Conservation (phyloP, 2,113 vertebrate species). For the Hiodon tergisus region DNA sequence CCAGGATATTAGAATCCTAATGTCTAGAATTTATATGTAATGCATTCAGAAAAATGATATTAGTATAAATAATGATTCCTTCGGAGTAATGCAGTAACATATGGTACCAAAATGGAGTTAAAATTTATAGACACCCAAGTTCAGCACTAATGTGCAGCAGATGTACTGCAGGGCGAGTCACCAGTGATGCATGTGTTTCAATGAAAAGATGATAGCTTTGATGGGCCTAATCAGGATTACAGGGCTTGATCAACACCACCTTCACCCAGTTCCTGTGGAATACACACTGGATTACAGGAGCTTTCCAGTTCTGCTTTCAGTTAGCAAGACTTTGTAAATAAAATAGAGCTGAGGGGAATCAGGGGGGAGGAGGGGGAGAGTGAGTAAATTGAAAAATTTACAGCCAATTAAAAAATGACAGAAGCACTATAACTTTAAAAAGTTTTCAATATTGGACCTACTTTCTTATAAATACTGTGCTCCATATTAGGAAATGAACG, state of each 20-base stretch:
- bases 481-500: conserved; percentile 14
- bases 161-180: conserved; percentile 49
- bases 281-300: conserved; percentile 51
- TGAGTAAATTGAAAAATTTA: too few relatives aligned
- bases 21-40: too few relatives aligned
- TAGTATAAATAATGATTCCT: too few relatives aligned
- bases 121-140: conserved; percentile 52
- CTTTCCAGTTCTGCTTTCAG: conserved; percentile 42
- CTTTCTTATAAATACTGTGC: neutral
- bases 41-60: too few relatives aligned
- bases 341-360: conserved; percentile 20
- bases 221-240: conserved; percentile 57
- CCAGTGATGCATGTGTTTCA: conserved; percentile 28
- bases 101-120: conserved; percentile 56
- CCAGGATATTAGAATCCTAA: too few relatives aligned
- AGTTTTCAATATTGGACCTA: too few relatives aligned
- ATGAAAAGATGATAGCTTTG: conserved; percentile 62
- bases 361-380: neutral
- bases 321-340: conserved; percentile 34
- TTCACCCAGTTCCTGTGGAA: conserved; percentile 53
- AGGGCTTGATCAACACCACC: conserved; percentile 64
- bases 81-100: too few relatives aligned
- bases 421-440: too few relatives aligned
- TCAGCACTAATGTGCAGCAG: conserved; percentile 60
- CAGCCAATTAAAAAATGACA: too few relatives aligned